Evolutionary conservation across 2,797 vertebrate genomes (phyloP), one percentile per base, ranked within the genome.

Genomic region (Acanthurus leucopareius): DNA sequence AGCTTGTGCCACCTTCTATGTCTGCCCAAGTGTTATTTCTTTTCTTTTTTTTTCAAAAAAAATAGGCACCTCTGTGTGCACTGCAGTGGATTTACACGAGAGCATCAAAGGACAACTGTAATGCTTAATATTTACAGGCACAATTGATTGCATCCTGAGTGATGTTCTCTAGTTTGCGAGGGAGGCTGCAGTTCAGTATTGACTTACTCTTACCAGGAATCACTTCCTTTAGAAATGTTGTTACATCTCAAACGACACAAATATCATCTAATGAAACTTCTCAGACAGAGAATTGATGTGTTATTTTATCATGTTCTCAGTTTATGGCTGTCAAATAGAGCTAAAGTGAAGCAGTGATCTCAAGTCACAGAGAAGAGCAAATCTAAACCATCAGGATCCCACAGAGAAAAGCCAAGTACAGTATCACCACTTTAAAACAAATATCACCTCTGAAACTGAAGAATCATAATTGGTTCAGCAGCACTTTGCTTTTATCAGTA

Each of bases 221-320:
- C 53, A n/a, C 51, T 61, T 69, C 51, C 45, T 49, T 32, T 0
- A n/a, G 32, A 59, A 49, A 20, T 19, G 17, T 38, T 52, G 64
- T 67, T 69, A 47, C 59, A 47, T 67, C 83, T 70, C 17, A 63
- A 47, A 53, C 28, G 60, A n/a, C 10, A 22, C 48, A 42, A 20
- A 52, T 22, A 28, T 81, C 75, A 42, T 13, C 45, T 48, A 63
- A 83, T 76, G 69, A 74, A 78, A 77, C 67, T 64, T 69, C 19
- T 68, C 63, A 59, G 59, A 69, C 17, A 20, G 48, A 61, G 51
- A 56, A 64, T 35, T 73, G 58, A 77, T 72, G 68, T 72, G 78
- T 77, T 58, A 52, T 77, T 84, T 84, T 7, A 60, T 71, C 25
- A n/a, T n/a, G n/a, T n/a, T n/a, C n/a, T n/a, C n/a, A n/a, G n/a